phyloP scores from a whole-genome alignment of 92 coral and sea anemone species.

The Epizoanthus stellaris region DNA sequence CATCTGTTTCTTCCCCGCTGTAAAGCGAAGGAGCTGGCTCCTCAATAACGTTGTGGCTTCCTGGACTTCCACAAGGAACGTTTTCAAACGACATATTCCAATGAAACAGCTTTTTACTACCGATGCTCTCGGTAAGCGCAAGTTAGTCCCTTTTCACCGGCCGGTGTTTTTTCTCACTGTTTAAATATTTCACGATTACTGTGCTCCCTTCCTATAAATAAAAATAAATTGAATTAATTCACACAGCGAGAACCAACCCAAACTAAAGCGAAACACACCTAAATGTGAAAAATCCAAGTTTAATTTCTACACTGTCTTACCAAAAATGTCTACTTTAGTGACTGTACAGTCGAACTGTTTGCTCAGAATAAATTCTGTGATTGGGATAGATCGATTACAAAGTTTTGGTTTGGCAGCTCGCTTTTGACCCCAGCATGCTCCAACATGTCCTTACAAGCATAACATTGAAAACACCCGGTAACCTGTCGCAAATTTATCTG shows the following conservation, averaged over 20 bases:
- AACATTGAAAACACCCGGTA: constrained; percentile 21
- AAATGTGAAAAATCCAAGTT: neutral
- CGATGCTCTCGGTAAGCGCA: constrained; percentile 9
- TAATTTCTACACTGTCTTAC: neutral
- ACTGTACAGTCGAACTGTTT: constrained; percentile 9
- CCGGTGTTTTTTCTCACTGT: constrained; percentile 22
- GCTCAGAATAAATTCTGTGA: constrained; percentile 25
- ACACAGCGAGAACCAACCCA: constrained; percentile 22
- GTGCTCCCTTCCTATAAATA: constrained; percentile 49
- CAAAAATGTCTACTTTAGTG: constrained; percentile 7
- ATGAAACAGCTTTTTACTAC: constrained; percentile 28
- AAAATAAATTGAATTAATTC: constrained; percentile 42
- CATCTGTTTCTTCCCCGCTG: constrained; percentile 76
- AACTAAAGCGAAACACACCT: neutral
- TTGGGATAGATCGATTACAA: constrained; percentile 29
- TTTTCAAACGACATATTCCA: constrained; percentile 90
- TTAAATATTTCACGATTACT: constrained; percentile 42
- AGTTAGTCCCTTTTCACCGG: constrained; percentile 21
- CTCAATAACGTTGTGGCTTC: constrained; percentile 77
- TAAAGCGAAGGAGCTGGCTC: constrained; percentile 98
- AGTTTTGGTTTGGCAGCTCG: neutral
- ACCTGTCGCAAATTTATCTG: constrained; percentile 20
- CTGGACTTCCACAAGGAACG: constrained; percentile 96
- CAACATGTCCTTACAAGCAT: constrained; percentile 41
- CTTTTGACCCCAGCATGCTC: constrained; percentile 27